Conservation (phyloP, 2,113 vertebrate species). For the Dipodomys spectabilis region DNA sequence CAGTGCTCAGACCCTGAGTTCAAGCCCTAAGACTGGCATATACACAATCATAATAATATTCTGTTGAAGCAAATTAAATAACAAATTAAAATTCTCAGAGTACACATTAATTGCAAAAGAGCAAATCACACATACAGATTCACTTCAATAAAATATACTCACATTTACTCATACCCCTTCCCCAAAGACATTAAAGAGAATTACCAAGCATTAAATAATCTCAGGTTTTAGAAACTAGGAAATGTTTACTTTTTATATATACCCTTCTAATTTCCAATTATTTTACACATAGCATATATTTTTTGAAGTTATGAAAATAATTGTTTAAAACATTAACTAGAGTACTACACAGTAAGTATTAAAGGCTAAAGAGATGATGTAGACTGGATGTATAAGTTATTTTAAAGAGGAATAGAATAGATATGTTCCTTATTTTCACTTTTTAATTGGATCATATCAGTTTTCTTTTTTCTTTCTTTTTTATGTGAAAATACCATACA, state of each 20-base stretch:
- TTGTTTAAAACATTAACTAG: not conserved
- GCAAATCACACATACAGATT: not conserved
- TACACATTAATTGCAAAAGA: conserved; percentile 46
- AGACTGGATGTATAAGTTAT: conserved; percentile 25
- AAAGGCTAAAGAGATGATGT: conserved; percentile 16
- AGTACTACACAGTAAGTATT: conserved; percentile 7
- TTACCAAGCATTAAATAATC: conserved; percentile 33
- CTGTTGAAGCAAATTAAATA: conserved; percentile 45
- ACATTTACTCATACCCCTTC: not conserved
- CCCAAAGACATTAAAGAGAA: not conserved
- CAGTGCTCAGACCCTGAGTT: no score
- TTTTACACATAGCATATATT: not conserved
- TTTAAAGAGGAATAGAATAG: not conserved
- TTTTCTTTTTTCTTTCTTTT: conserved; percentile 49
- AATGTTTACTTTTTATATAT: conserved; percentile 29
- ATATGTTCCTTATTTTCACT: conserved; percentile 54
- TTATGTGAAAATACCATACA: no score
- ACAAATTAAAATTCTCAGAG: not conserved
- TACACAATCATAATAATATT: no score
- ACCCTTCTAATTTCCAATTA: conserved; percentile 46
- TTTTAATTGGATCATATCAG: conserved; percentile 47
- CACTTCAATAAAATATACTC: not conserved
- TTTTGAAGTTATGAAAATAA: conserved; percentile 40
- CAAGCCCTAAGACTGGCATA: no score
- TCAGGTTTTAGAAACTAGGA: conserved; percentile 6